Percentiles rank a stretch among this genome's conserved stretches.
Conservation (phyloP, 1,140 invertebrate genomes). For the Hylaeus anthracinus region DNA sequence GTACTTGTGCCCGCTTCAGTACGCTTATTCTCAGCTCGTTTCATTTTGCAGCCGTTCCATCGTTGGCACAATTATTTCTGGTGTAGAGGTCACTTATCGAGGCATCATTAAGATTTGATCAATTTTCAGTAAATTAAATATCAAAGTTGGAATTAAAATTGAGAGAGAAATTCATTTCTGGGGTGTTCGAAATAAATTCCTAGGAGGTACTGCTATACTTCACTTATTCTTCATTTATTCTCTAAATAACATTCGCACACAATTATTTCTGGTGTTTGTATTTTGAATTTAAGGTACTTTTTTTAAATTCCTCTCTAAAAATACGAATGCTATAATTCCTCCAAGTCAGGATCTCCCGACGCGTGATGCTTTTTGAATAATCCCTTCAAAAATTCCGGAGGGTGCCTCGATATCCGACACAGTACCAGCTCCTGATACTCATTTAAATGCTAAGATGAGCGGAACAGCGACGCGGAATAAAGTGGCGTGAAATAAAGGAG, state of each 20-base stretch:
- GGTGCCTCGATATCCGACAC: neutral
- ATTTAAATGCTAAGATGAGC: slow-evolving; percentile 61
- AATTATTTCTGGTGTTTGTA: too few relatives aligned
- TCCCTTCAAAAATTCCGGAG: neutral
- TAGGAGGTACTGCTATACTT: too few relatives aligned
- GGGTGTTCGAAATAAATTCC: too few relatives aligned
- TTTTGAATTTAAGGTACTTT: too few relatives aligned
- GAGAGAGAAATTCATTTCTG: too few relatives aligned
- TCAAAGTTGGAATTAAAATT: neutral
- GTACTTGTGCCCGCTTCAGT: neutral
- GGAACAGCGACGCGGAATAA: slow-evolving; percentile 57
- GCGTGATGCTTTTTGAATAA: neutral
- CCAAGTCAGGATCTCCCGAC: neutral
- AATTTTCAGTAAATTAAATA: neutral
- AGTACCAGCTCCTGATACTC: slow-evolving; percentile 26
- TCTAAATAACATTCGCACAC: too few relatives aligned
- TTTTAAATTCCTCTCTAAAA: too few relatives aligned
- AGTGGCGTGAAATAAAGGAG: slow-evolving; percentile 69
- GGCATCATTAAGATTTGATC: neutral
- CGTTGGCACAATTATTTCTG: too few relatives aligned
- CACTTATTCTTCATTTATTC: too few relatives aligned
- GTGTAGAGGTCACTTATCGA: too few relatives aligned
- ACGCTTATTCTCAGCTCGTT: neutral
- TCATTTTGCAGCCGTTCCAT: too few relatives aligned
- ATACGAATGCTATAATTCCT: too few relatives aligned